A percentile compares a stretch with the other conserved stretches of the same genome.
Evolutionary conservation across 2,888 invertebrate genomes (phyloP).

Genomic region (Macrosoma leucophasiata): DNA sequence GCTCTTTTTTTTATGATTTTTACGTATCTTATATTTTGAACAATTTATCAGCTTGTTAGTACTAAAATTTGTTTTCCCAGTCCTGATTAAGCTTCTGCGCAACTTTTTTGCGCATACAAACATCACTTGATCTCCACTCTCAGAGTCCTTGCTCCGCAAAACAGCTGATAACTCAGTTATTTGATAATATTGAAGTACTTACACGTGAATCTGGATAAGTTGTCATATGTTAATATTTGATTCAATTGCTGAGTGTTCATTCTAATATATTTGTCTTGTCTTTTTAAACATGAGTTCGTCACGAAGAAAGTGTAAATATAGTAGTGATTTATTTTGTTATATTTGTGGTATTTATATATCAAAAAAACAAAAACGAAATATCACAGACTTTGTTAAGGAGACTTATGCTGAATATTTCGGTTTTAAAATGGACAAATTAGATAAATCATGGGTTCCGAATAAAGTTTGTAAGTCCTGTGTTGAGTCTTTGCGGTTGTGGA

Average conservation of each 20-base stretch:
- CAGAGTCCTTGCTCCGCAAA: no score
- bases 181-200: no score
- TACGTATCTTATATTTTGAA: no score
- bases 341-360: conserved; percentile 8
- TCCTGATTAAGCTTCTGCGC: no score
- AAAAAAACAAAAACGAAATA: conserved; percentile 8
- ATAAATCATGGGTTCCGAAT: conserved; percentile 9
- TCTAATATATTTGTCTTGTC: conserved; percentile 1
- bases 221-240: conserved; percentile 2
- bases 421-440: conserved; percentile 5
- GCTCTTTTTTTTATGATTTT: no score
- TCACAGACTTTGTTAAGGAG: conserved; percentile 10
- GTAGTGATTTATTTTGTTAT: conserved; percentile 5
- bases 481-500: conserved; percentile 6
- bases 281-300: conserved; percentile 3
- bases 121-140: no score
- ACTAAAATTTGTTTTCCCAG: no score
- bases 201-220: no score
- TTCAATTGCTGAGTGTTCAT: not conserved
- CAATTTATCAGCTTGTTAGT: no score
- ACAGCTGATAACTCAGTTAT: no score
- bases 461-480: conserved; percentile 8
- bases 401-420: conserved; percentile 8
- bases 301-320: conserved; percentile 4
- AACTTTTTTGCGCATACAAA: no score